A percentile compares a stretch with the other conserved stretches of the same genome.
These are phyloP conservation scores for Panagrolaimus sp. DNA, from an alignment of 1,140 invertebrate species.

Conservation along the genomic window DNA sequence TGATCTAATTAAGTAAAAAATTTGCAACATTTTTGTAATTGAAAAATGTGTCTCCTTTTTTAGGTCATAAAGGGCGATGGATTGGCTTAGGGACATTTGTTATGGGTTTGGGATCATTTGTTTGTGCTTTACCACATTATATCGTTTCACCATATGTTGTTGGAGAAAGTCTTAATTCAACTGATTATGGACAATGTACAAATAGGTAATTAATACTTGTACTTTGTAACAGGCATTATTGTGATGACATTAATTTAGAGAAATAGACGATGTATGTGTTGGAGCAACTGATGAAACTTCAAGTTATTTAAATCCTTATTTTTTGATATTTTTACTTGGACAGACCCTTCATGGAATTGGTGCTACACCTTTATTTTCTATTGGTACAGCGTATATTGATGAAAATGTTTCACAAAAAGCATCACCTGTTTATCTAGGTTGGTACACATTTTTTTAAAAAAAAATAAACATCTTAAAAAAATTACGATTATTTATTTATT, in stretches of 20 bases:
- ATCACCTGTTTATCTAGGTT: slow-evolving; percentile 57
- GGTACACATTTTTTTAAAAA: not conserved
- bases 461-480: too few species aligned
- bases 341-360: slow-evolving; percentile 53
- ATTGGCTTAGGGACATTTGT: slow-evolving; percentile 52
- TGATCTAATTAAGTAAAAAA: not conserved
- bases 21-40: not conserved
- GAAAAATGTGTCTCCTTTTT: slow-evolving; percentile 1
- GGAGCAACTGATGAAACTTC: slow-evolving; percentile 27
- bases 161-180: slow-evolving; percentile 22
- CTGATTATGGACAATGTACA: slow-evolving; percentile 51
- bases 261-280: slow-evolving; percentile 32
- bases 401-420: slow-evolving; percentile 58
- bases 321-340: slow-evolving; percentile 52
- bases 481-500: slow-evolving; percentile 2
- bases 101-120: slow-evolving; percentile 54
- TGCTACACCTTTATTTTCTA: slow-evolving; percentile 56
- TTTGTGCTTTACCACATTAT: slow-evolving; percentile 56
- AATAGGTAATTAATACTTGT: slow-evolving; percentile 32
- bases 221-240: too few species aligned
- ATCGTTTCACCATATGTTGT: slow-evolving; percentile 42
- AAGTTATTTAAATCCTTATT: slow-evolving; percentile 51
- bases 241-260: slow-evolving; percentile 37
- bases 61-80: slow-evolving; percentile 57
- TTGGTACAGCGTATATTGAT: slow-evolving; percentile 56